phyloP scores from a whole-genome alignment of 2,888 invertebrate genomes.

The Masnerella sp. region DNA sequence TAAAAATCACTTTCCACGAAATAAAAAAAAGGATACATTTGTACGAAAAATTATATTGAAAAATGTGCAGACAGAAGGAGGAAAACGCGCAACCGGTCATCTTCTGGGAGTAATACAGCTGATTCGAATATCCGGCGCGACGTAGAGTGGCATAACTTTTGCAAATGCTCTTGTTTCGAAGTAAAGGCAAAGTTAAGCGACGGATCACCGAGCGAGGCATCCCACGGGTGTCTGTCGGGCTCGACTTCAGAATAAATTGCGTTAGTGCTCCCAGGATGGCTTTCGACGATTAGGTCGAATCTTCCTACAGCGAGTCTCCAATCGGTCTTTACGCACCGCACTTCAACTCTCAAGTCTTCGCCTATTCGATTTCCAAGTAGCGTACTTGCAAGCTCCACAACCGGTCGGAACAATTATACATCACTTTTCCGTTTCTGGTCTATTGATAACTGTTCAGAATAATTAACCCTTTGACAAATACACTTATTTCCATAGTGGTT shows the following conservation, averaged over 20 bases:
- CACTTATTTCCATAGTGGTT: too few relatives aligned
- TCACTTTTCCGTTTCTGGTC: too few relatives aligned
- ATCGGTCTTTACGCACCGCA: constrained; percentile 53
- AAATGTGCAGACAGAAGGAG: too few relatives aligned
- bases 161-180: constrained; percentile 66
- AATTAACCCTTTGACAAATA: too few relatives aligned
- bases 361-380: constrained; percentile 22
- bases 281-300: constrained; percentile 70
- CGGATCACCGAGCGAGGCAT: constrained; percentile 69
- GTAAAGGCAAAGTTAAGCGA: constrained; percentile 69
- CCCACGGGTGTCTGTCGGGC: constrained; percentile 67
- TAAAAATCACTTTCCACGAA: too few relatives aligned
- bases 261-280: constrained; percentile 69
- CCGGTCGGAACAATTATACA: neutral
- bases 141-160: constrained; percentile 65
- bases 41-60: too few relatives aligned
- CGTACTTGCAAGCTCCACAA: constrained; percentile 10
- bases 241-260: constrained; percentile 69
- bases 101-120: constrained; percentile 64
- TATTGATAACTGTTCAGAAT: too few relatives aligned
- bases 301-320: constrained; percentile 59
- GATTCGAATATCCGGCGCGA: constrained; percentile 6
- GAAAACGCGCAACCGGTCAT: constrained; percentile 43
- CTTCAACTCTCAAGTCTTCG: constrained; percentile 35
- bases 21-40: too few relatives aligned